Evolutionary conservation across 2,797 vertebrate genomes (phyloP), one percentile per base, ranked within the genome.

Genomic region (Tragelaphus eurycerus): DNA sequence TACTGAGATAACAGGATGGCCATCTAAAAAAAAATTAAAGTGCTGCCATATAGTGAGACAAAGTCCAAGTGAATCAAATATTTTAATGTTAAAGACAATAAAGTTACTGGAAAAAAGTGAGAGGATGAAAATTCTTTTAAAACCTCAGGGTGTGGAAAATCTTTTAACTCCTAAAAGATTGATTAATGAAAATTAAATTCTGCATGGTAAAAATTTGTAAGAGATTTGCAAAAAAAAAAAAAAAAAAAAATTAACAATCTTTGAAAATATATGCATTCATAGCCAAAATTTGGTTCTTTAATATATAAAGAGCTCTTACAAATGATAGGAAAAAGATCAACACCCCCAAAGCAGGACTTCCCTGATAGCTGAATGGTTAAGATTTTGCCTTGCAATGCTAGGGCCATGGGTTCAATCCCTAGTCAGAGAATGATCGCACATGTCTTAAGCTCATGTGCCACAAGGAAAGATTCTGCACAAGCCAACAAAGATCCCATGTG

Each of bases 31-130:
- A 86, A 46, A 59, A 55, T 59, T 27, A 93, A 82, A 16, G 16
- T 7, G 4, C 64, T 79, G 9, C 59, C 16, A 54, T 64, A 43
- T 74, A 48, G 8, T 9, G 62, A 23, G 21, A 78, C 64, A 62
- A 91, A 59, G 23, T 83, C 19, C 84, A 86, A 86, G 27, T 62
- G 6, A 55, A 88, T 85, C 52, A 92, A 90, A 76, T 86, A 67
- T 74, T 93, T 95, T 64, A 87, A 64, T 31, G 14, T 48, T 88
- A 91, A 76, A 95, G 96, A 85, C 31, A 79, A 29, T 46, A 62
- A 2, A 60, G 16, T 50, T 92, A 52, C 23, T 59, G 29, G 74
- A 11, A 62, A 62, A 84, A 95, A 96, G 50, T 60, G 50, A 23
- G 34, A 96, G 34, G 17, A 54, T 54, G 14, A 67, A 3, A 15